Evolutionary conservation across 1,140 invertebrate species (phyloP).

Genomic region (Neodiprion pinetum): DNA sequence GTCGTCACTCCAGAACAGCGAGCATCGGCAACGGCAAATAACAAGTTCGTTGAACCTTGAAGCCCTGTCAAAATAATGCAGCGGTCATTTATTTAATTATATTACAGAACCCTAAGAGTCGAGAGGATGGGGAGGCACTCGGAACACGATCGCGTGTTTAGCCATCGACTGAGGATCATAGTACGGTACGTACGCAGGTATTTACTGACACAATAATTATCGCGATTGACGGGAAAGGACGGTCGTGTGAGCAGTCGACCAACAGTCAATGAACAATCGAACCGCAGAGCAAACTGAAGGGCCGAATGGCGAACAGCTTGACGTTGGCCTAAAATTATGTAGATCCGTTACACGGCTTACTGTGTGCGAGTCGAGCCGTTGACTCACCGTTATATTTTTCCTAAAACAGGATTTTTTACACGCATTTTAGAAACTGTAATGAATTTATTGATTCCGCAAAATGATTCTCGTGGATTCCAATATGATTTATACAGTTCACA

Average conservation of each 20-base stretch:
- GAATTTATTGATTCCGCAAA: conserved; percentile 2
- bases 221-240: conserved; percentile 49
- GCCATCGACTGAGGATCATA: neutral
- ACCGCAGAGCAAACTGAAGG: conserved; percentile 56
- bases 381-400: no score
- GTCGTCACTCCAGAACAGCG: no score
- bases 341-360: neutral
- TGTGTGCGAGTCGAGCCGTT: neutral
- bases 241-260: conserved; percentile 47
- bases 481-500: neutral
- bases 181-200: conserved; percentile 28
- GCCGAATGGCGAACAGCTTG: conserved; percentile 23
- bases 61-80: neutral
- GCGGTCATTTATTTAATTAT: conserved; percentile 11
- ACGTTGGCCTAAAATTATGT: neutral
- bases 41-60: no score
- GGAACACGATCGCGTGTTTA: neutral
- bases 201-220: conserved; percentile 60
- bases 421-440: conserved; percentile 21
- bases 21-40: no score
- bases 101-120: neutral
- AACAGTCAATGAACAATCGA: neutral
- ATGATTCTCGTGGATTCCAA: conserved; percentile 17
- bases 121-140: neutral
- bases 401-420: conserved; percentile 6